phyloP scores from a whole-genome alignment of 1,140 invertebrate genomes.

The Drosophila paulistorum region DNA sequence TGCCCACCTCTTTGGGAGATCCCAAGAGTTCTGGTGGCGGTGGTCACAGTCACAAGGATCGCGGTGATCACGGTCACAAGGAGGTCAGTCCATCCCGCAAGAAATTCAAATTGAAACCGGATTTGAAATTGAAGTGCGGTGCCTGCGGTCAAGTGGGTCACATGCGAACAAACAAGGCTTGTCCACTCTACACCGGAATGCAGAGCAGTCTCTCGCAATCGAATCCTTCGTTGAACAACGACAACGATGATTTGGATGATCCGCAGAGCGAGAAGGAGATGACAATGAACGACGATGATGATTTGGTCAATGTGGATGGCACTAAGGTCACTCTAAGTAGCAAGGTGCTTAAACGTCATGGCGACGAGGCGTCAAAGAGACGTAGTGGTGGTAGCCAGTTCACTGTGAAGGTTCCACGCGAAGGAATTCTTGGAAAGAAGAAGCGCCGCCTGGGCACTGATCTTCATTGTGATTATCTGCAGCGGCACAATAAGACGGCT shows the following conservation, averaged over 20 bases:
- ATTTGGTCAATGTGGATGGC: conserved; percentile 95
- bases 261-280: conserved; percentile 89
- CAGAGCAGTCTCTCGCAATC: conserved; percentile 86
- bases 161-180: conserved; percentile 96
- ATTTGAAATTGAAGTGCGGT: conserved; percentile 97
- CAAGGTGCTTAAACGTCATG: conserved; percentile 88
- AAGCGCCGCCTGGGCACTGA: conserved; percentile 88
- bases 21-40: conserved; percentile 69
- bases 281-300: conserved; percentile 90
- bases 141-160: conserved; percentile 92
- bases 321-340: conserved; percentile 93
- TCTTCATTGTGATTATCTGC: conserved; percentile 96
- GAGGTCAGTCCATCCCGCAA: conserved; percentile 88
- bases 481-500: conserved; percentile 92
- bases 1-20: conserved; percentile 77
- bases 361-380: conserved; percentile 88
- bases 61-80: conserved; percentile 79
- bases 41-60: conserved; percentile 73
- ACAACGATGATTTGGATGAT: conserved; percentile 92
- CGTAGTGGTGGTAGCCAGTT: conserved; percentile 84
- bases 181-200: conserved; percentile 93
- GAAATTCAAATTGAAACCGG: conserved; percentile 93
- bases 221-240: conserved; percentile 91
- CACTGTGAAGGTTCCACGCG: conserved; percentile 92
- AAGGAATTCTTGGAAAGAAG: conserved; percentile 88